Conservation (phyloP, 1,140 invertebrate species). For the Microplitis mediator region DNA sequence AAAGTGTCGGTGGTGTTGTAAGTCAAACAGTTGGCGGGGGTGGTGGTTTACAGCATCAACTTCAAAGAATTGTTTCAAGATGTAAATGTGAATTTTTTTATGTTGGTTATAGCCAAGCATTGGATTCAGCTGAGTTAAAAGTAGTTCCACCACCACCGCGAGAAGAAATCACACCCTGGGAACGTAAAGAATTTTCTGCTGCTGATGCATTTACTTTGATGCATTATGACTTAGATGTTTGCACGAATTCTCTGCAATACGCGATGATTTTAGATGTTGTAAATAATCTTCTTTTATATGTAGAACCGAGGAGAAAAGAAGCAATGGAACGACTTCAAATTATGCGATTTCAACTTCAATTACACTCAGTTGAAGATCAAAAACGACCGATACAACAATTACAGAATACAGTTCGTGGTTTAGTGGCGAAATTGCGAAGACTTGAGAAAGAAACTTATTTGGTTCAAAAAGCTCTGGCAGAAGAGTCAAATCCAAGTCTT, state of each 20-base stretch:
- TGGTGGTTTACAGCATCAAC: conserved; percentile 68
- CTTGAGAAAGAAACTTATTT: conserved; percentile 92
- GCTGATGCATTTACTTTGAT: conserved; percentile 97
- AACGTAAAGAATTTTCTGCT: conserved; percentile 76
- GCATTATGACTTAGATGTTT: conserved; percentile 97
- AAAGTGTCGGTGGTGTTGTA: conserved; percentile 94
- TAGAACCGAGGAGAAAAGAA: conserved; percentile 94
- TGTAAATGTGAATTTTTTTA: conserved; percentile 99
- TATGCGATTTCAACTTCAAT: conserved; percentile 91
- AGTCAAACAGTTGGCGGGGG: conserved; percentile 88
- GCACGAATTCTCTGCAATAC: conserved; percentile 95
- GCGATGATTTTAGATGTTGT: conserved; percentile 96
- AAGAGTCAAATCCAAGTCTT: conserved; percentile 72
- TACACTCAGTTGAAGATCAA: conserved; percentile 89
- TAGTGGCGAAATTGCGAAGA: conserved; percentile 79
- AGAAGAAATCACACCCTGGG: conserved; percentile 76
- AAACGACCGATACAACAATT: conserved; percentile 88
- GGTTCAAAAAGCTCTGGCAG: conserved; percentile 79
- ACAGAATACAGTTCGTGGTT: conserved; percentile 83
- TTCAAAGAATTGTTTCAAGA: conserved; percentile 94
- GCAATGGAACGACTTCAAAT: conserved; percentile 85
- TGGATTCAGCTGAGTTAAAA: conserved; percentile 71
- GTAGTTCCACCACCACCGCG: conserved; percentile 72
- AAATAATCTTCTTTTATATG: conserved; percentile 95
- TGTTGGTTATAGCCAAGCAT: conserved; percentile 87